Percentiles rank a stretch among this genome's conserved stretches.
Conservation (phyloP, 2,797 vertebrate species). For the Podarcis lilfordi region DNA sequence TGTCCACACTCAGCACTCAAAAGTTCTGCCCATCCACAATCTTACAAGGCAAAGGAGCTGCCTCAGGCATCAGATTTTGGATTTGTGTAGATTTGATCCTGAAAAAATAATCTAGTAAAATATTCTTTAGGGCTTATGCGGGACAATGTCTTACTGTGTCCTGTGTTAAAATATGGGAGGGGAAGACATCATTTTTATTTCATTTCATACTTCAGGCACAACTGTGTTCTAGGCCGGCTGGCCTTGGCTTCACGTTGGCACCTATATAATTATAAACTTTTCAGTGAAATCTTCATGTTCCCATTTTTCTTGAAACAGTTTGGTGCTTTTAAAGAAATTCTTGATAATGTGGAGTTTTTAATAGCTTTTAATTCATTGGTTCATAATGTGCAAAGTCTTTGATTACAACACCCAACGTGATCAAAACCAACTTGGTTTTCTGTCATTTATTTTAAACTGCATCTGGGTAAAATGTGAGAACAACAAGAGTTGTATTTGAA, state of each 20-base stretch:
- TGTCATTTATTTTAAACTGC: not conserved
- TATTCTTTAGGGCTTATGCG: not conserved
- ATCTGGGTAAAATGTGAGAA: not conserved
- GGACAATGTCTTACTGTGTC: not conserved
- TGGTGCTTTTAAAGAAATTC: not conserved
- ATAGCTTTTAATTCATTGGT: constrained; percentile 6
- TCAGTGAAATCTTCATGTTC: not conserved
- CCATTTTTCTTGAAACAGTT: not conserved
- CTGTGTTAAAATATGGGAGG: not conserved
- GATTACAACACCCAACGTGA: not conserved
- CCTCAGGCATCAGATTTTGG: not conserved
- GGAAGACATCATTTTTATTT: not conserved
- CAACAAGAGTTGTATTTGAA: not conserved
- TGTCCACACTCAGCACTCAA: not conserved
- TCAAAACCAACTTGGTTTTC: not conserved
- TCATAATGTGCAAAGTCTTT: constrained; percentile 5
- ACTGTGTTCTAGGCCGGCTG: not conserved
- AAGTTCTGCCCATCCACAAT: not conserved
- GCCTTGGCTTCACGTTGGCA: not conserved
- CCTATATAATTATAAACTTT: not conserved
- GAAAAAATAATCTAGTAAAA: not conserved
- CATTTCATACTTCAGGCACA: not conserved
- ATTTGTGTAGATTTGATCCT: not conserved
- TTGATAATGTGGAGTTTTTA: not conserved
- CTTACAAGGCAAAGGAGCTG: not conserved